phyloP scores from a whole-genome alignment of 1,140 invertebrate genomes.

The Orchestia grillus region DNA sequence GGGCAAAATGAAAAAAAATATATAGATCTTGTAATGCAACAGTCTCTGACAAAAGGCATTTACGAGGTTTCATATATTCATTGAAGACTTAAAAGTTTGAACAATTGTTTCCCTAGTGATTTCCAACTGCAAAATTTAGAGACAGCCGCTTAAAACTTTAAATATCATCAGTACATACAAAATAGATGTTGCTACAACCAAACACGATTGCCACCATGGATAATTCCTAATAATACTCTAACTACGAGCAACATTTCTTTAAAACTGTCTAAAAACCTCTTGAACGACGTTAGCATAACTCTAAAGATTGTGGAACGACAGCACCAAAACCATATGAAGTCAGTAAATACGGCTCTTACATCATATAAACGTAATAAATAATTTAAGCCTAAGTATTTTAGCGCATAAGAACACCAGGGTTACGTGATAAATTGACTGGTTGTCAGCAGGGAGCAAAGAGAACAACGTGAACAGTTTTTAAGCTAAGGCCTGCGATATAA shows the following conservation, averaged over 20 bases:
- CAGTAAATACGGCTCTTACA: slow-evolving; percentile 10
- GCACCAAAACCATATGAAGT: slow-evolving; percentile 11
- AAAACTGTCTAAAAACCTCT: neutral
- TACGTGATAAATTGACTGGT: neutral
- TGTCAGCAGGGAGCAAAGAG: neutral
- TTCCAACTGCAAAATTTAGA: neutral
- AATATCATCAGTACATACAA: neutral
- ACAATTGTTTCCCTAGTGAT: neutral
- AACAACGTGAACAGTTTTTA: neutral
- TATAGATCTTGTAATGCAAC: neutral
- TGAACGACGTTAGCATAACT: neutral
- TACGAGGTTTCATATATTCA: neutral
- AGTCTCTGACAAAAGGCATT: neutral
- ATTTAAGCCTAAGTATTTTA: slow-evolving; percentile 1
- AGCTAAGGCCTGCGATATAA: neutral
- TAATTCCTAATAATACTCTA: neutral
- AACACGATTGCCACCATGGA: neutral
- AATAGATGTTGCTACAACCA: neutral
- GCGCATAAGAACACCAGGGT: neutral
- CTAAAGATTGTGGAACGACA: slow-evolving; percentile 15
- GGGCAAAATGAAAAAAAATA: neutral
- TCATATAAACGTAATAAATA: slow-evolving; percentile 33
- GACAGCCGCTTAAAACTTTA: neutral
- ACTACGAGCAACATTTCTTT: neutral
- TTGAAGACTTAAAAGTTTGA: neutral